These are phyloP conservation scores for Meteorus cinctellus DNA, from an alignment of 2,888 invertebrate genomes.

Conservation along the genomic window DNA sequence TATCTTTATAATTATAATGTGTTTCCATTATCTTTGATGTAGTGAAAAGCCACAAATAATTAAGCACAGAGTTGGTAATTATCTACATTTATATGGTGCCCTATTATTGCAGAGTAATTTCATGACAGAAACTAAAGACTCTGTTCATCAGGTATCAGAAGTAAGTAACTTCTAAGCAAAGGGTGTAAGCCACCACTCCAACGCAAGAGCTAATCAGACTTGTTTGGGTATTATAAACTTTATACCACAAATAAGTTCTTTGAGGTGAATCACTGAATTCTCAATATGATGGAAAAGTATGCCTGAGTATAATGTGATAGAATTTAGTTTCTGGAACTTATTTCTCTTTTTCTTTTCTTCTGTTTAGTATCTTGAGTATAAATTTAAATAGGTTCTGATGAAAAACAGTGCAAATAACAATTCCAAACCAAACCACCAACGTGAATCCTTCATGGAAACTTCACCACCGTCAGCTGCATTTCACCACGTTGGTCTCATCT, in stretches of 20 bases:
- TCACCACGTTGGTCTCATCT: slow-evolving; percentile 26
- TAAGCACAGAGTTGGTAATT: slow-evolving; percentile 14
- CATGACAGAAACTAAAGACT: slow-evolving; percentile 6
- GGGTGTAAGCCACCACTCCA: not conserved
- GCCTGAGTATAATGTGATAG: not conserved
- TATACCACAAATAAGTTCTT: not conserved
- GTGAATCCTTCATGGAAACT: slow-evolving; percentile 47
- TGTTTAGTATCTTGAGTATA: not conserved
- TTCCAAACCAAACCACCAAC: slow-evolving; percentile 42
- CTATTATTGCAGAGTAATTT: not conserved
- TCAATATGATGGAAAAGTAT: not conserved
- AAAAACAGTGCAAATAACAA: slow-evolving; percentile 40
- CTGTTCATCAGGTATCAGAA: slow-evolving; percentile 18
- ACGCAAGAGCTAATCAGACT: slow-evolving; percentile 12
- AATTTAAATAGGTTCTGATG: not conserved
- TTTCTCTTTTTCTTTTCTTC: not conserved
- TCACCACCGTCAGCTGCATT: slow-evolving; percentile 28
- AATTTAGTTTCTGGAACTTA: not conserved
- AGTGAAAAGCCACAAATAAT: slow-evolving; percentile 6
- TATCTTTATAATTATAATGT: slow-evolving; percentile 3
- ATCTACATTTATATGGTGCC: not conserved
- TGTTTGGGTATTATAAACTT: slow-evolving; percentile 13
- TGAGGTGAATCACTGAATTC: not conserved
- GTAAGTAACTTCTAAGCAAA: slow-evolving; percentile 5
- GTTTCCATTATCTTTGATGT: slow-evolving; percentile 3